Conservation (phyloP, 2,113 vertebrate genomes). For the Eolophus roseicapilla region DNA sequence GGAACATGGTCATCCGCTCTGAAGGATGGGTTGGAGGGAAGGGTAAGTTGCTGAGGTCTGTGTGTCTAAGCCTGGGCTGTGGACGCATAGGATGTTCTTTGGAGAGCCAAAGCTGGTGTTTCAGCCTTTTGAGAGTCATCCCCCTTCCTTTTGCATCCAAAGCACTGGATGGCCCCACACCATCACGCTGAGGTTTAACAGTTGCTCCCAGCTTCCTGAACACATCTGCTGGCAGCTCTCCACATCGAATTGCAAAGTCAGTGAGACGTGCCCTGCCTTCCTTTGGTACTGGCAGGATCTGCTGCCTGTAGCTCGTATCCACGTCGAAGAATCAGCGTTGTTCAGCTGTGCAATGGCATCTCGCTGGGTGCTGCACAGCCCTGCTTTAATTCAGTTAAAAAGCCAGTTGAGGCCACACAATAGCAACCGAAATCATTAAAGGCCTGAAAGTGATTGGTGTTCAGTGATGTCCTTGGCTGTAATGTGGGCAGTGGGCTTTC, state of each 20-base stretch:
- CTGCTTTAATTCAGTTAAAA: background rate
- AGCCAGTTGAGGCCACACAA: background rate
- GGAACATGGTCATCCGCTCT: background rate
- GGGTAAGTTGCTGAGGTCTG: background rate
- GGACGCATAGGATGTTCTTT: background rate
- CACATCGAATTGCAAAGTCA: background rate
- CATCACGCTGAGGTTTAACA: background rate
- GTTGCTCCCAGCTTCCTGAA: background rate
- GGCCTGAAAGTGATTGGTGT: background rate
- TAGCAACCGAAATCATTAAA: background rate
- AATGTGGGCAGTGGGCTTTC: background rate
- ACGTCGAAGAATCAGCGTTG: rapidly evolving
- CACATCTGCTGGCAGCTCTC: background rate
- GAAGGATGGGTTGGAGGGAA: background rate
- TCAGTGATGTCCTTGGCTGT: background rate
- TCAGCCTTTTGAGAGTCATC: background rate
- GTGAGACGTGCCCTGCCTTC: background rate
- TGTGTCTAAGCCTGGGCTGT: background rate
- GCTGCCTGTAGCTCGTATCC: background rate
- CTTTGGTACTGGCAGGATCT: background rate
- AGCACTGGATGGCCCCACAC: background rate
- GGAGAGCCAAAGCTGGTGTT: background rate
- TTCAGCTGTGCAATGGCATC: background rate
- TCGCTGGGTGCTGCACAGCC: background rate
- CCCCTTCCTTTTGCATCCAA: background rate